phyloP scores from a whole-genome alignment of 1,140 invertebrate species.

The Aphaenogaster rudis region DNA sequence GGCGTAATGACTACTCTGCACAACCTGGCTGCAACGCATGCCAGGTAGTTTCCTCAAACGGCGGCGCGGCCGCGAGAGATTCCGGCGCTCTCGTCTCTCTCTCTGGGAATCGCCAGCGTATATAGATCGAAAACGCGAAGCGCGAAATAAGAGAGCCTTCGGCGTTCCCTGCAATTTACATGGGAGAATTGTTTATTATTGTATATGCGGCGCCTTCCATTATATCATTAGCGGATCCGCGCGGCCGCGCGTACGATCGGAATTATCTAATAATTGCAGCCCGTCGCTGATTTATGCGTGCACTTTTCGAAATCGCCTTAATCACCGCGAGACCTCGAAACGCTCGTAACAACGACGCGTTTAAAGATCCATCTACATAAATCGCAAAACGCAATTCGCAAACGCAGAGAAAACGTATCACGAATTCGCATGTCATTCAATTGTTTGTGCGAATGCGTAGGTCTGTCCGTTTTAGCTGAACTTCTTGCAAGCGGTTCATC shows the following conservation, averaged over 20 bases:
- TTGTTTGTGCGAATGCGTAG: too few species aligned
- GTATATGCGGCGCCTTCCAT: constrained; percentile 20
- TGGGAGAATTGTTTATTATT: constrained; percentile 53
- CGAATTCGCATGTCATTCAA: too few species aligned
- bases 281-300: constrained; percentile 35
- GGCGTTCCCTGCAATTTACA: constrained; percentile 37
- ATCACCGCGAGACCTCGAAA: constrained; percentile 40
- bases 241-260: constrained; percentile 17
- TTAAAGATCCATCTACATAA: too few species aligned
- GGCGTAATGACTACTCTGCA: constrained; percentile 44
- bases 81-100: not conserved
- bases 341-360: constrained; percentile 17
- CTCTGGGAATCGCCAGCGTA: not conserved
- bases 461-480: too few species aligned
- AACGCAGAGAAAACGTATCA: too few species aligned
- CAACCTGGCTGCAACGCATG: not conserved
- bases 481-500: too few species aligned
- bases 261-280: constrained; percentile 51
- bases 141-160: constrained; percentile 28
- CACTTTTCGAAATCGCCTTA: constrained; percentile 47
- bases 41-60: constrained; percentile 14
- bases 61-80: not conserved
- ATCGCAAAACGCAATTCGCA: too few species aligned
- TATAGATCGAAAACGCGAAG: not conserved
- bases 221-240: constrained; percentile 14